Percentiles rank a stretch among this genome's conserved stretches.
These are phyloP conservation scores for Saccostrea glomerata DNA, from an alignment of 1,140 invertebrate genomes.

Conservation along the genomic window DNA sequence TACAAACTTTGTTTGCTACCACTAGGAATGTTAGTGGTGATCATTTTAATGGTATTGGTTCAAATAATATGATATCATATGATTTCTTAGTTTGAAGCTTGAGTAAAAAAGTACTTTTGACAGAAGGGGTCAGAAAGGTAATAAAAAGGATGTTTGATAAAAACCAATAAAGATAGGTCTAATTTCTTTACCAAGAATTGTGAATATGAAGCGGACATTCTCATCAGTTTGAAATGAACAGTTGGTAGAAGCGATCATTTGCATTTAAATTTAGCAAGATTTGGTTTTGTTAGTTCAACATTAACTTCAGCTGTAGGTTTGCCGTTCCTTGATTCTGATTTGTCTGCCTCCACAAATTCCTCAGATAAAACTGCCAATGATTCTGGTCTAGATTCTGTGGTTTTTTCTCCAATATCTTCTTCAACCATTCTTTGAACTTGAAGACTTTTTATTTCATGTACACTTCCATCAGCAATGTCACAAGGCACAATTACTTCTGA, in stretches of 20 bases:
- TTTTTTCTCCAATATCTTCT: background rate
- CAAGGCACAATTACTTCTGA: slow-evolving; percentile 17
- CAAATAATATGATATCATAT: background rate
- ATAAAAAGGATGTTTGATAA: background rate
- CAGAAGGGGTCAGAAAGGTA: background rate
- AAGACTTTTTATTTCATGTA: background rate
- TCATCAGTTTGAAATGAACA: too few relatives aligned
- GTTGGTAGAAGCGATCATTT: too few relatives aligned
- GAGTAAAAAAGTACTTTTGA: slow-evolving; percentile 25
- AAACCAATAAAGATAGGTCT: too few relatives aligned
- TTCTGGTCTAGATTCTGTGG: background rate
- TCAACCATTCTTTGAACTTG: background rate
- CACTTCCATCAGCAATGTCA: background rate
- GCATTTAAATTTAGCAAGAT: background rate
- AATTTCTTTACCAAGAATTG: too few relatives aligned
- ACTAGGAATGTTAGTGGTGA: background rate
- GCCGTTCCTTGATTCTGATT: background rate
- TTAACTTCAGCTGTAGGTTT: background rate
- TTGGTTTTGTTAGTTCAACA: background rate
- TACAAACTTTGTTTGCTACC: background rate
- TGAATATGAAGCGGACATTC: too few relatives aligned
- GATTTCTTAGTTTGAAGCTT: background rate
- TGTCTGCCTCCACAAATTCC: background rate
- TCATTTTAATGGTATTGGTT: background rate
- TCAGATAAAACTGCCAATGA: background rate